These are phyloP conservation scores for Panurus biarmicus DNA, from an alignment of 2,113 vertebrate species.

Conservation along the genomic window DNA sequence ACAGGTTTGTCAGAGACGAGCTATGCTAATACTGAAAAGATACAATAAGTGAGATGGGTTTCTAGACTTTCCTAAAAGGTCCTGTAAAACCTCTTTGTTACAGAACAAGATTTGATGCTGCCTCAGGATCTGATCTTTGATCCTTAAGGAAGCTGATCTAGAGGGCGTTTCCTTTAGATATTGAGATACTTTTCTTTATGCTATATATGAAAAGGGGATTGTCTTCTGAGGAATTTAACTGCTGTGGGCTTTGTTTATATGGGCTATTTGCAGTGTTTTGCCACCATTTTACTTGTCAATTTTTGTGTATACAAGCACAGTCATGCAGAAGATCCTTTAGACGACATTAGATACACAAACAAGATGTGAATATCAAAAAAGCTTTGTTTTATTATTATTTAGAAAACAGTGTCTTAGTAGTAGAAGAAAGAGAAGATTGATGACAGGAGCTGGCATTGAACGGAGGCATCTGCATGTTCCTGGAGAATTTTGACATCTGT, in stretches of 20 bases:
- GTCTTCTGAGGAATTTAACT: background rate
- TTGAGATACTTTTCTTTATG: background rate
- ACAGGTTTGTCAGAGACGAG: background rate
- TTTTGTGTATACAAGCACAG: background rate
- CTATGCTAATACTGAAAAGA: background rate
- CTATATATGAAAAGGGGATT: background rate
- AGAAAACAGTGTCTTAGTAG: background rate
- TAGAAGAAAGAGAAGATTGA: background rate
- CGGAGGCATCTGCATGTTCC: background rate
- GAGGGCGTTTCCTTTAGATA: background rate
- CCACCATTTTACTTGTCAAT: background rate
- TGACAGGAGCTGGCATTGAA: background rate
- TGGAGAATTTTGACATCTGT: background rate
- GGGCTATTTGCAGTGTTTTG: background rate
- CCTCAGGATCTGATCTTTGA: background rate
- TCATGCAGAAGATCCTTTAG: background rate
- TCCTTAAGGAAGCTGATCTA: background rate
- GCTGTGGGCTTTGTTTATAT: background rate
- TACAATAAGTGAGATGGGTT: background rate
- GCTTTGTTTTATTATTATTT: background rate
- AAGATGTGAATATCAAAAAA: background rate
- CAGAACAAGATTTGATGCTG: background rate
- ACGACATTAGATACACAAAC: background rate
- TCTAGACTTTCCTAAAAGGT: background rate
- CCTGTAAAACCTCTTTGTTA: background rate